A percentile compares a stretch with the other conserved stretches of the same genome.
Conservation (phyloP, 1,140 invertebrate genomes). For the Magallana ariakensis region DNA sequence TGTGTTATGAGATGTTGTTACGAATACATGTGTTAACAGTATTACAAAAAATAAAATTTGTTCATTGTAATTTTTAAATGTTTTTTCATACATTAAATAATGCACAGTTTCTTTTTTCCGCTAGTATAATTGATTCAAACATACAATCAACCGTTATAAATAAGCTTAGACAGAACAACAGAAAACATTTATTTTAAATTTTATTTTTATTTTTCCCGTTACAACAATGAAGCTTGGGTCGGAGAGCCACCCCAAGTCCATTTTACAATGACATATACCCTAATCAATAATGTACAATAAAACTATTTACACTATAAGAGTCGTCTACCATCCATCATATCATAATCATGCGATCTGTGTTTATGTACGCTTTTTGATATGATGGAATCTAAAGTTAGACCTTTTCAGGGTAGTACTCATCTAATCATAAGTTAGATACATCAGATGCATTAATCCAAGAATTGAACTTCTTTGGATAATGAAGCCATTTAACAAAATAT, state of each 20-base stretch:
- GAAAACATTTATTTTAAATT: neutral
- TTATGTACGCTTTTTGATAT: neutral
- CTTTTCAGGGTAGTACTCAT: slow-evolving; percentile 29
- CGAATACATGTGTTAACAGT: no score
- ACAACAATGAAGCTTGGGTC: neutral
- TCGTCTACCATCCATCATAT: slow-evolving; percentile 33
- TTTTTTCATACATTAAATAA: no score
- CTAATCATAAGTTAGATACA: neutral
- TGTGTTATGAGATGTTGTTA: no score
- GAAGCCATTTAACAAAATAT: slow-evolving; percentile 54
- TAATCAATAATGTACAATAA: slow-evolving; percentile 9
- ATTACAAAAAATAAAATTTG: no score
- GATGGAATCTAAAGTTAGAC: slow-evolving; percentile 3
- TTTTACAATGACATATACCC: slow-evolving; percentile 4
- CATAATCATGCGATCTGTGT: neutral
- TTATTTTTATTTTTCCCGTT: no score
- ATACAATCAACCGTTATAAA: no score
- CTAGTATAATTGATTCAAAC: no score
- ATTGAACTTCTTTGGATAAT: slow-evolving; percentile 51
- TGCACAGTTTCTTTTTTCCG: no score
- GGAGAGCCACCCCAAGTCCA: slow-evolving; percentile 25
- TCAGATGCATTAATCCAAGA: slow-evolving; percentile 36
- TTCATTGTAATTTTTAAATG: no score
- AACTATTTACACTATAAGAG: slow-evolving; percentile 10
- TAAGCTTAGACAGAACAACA: no score